Evolutionary conservation across 2,113 vertebrate genomes (phyloP), one percentile per base, ranked within the genome.

Genomic region (Ophiodon elongatus): DNA sequence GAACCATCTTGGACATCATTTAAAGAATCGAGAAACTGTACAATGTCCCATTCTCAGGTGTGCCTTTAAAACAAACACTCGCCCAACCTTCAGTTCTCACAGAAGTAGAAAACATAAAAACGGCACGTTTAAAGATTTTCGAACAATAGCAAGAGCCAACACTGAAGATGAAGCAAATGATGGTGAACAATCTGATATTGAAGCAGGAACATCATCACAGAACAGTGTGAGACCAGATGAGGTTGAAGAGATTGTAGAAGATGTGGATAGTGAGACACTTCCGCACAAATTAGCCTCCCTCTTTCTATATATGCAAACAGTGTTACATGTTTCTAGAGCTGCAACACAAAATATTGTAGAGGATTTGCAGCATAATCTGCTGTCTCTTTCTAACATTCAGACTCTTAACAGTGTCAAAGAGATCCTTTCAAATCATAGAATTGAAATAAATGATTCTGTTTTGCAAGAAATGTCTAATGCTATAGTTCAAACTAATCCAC

Each of bases 271-370:
- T 63, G 57, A 75, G 43, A 64, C 73, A 47, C 21, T 75, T 9
- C 1, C 31, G 4, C 71, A 45, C 10, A 73, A 60, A 31, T 43
- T 73, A 2, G 71, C 37, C 21, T 41, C 71, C 8, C 25, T 73
- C 9, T 43, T 73, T 73, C 56, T 73, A 3, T 45, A 10, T 19
- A 73, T 73, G 70, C 54, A 73, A 73, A 60, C 35, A 5, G 33
- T 29, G 4, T 73, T 59, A 9, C 70, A 73, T 75, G 73, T 75
- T 33, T 75, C 41, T 9, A 17, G 59, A 50, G 10, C 8, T 75
- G 25, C 72, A 59, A 39, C 27, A 31, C 57, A 62, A 45, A 63
- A 47, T 15, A 45, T 47, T 31, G 72, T 47, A 13, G 37, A 74
- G 27, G 27, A 63, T 23, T 45, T 74, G n/a, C n/a, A n/a, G 25